Conservation (phyloP, 2,113 vertebrate genomes). For the Artemisiospiza belli region DNA sequence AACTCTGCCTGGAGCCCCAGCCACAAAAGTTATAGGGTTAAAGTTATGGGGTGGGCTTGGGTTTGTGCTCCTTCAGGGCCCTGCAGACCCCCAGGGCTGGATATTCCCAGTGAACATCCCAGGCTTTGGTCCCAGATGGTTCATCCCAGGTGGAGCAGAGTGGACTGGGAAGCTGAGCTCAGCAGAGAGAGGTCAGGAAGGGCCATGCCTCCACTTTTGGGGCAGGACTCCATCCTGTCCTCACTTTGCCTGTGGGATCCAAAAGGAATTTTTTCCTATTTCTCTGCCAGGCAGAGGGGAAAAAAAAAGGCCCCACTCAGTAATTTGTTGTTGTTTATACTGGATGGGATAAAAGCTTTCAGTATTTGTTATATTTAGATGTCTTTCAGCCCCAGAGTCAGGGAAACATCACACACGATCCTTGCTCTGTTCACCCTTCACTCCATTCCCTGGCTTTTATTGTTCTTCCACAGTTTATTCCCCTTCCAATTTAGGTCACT, state of each 20-base stretch:
- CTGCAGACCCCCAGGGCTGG: not conserved
- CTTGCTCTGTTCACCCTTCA: not conserved
- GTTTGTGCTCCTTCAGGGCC: not conserved
- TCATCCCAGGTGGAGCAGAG: not conserved
- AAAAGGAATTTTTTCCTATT: not conserved
- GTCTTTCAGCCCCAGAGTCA: not conserved
- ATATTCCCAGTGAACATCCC: not conserved
- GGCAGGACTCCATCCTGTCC: slow-evolving; percentile 13
- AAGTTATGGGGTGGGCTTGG: not conserved
- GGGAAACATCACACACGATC: not conserved
- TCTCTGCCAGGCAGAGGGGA: slow-evolving; percentile 49
- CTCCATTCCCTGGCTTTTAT: not conserved
- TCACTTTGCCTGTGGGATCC: not conserved
- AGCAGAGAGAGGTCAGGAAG: not conserved
- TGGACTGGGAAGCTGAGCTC: not conserved
- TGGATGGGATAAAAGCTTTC: slow-evolving; percentile 44
- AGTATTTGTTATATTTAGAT: slow-evolving; percentile 68
- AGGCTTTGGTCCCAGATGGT: not conserved
- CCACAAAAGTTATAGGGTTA: not conserved
- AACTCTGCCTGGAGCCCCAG: not conserved
- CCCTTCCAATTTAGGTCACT: not conserved
- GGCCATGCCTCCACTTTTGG: rapidly evolving
- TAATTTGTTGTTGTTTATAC: slow-evolving; percentile 38
- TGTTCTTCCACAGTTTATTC: not conserved
- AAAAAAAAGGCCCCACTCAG: not conserved